A percentile compares a stretch with the other conserved stretches of the same genome.
phyloP scores from a whole-genome alignment of 2,797 vertebrate genomes.

The Aplochiton taeniatus region DNA sequence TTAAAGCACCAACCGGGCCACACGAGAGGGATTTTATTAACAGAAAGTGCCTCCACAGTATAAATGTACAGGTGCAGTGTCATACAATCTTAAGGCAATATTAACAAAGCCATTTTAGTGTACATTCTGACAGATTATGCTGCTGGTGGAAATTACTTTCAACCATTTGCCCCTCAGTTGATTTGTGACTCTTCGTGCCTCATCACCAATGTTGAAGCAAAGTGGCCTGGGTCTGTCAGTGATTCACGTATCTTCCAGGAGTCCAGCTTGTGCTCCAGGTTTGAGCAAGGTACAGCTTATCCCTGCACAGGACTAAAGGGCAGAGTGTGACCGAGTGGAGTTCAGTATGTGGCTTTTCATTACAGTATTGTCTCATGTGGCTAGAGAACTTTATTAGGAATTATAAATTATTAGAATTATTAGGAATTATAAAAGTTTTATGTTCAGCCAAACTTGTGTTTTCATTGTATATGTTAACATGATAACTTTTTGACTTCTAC shows the following conservation, averaged over 20 bases:
- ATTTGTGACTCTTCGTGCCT: conserved; percentile 13
- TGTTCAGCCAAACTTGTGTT: too few species aligned
- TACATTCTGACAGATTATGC: not conserved
- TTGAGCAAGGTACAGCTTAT: too few species aligned
- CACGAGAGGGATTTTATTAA: conserved; percentile 12
- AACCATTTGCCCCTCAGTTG: not conserved
- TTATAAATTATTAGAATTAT: too few species aligned
- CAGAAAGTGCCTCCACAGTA: conserved; percentile 12
- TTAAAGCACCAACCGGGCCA: conserved; percentile 8
- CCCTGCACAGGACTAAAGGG: too few species aligned
- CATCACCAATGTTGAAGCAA: conserved; percentile 4
- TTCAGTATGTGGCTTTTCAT: too few species aligned
- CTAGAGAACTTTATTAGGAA: too few species aligned
- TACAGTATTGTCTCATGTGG: too few species aligned
- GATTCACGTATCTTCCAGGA: conserved; percentile 4
- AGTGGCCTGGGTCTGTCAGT: conserved; percentile 8
- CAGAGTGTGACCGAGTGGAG: too few species aligned
- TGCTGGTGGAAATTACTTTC: too few species aligned
- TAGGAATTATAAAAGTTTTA: too few species aligned
- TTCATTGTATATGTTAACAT: too few species aligned
- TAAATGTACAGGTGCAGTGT: conserved; percentile 9
- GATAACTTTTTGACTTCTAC: too few species aligned
- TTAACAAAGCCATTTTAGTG: not conserved
- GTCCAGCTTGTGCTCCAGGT: not conserved
- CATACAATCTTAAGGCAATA: not conserved